Evolutionary conservation across 53 echinoderm and acorn worm species (phyloP), one percentile per base, ranked within the genome.

Genomic region (Mesocentrotus franciscanus): DNA sequence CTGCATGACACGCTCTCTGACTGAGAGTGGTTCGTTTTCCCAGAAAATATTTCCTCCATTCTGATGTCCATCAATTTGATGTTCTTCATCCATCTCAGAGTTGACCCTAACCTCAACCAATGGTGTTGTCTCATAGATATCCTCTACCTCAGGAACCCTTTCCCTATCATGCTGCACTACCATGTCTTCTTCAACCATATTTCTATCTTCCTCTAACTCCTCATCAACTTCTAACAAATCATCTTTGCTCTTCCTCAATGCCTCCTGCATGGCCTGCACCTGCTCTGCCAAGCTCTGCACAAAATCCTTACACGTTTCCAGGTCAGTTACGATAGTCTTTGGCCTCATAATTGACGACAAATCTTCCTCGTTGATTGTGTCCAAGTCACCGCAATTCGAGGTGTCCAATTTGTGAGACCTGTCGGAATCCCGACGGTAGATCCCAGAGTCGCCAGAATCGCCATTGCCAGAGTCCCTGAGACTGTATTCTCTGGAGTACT

Each of bases 231-330:
- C 95, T 79, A 97, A 90, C 56, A 98, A 79, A 89, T 97, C 95
- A 83, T 98, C 98, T 89, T 98, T 98, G 93, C 98, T 98, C 83
- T 98, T 98, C 84, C 96, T 95, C 72, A 98, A 92, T 36, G 97
- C 97, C 93, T 96, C 98, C 93, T 98, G 98, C 98, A 98, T 98
- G 32, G 98, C 98, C 78, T 97, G 96, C 60, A 98, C 98, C 91
- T 98, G 97, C 49, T 96, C 96, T 18, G 98, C 98, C 94, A 98
- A 81, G 84, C 96, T 98, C 95, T 98, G 97, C 89, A 98, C 98
- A 96, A 98, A 98, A 95, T 98, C 98, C 78, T 97, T 95, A 91
- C 98, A 98, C 27, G 98, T 95, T 60, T 96, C 95, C 14, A 98
- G 92, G 89, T 98, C 98, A 0, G 98, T 96, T 9, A 96, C 98